These are phyloP conservation scores for Diplodus puntazzo DNA, from an alignment of 2,797 vertebrate species.

Conservation along the genomic window DNA sequence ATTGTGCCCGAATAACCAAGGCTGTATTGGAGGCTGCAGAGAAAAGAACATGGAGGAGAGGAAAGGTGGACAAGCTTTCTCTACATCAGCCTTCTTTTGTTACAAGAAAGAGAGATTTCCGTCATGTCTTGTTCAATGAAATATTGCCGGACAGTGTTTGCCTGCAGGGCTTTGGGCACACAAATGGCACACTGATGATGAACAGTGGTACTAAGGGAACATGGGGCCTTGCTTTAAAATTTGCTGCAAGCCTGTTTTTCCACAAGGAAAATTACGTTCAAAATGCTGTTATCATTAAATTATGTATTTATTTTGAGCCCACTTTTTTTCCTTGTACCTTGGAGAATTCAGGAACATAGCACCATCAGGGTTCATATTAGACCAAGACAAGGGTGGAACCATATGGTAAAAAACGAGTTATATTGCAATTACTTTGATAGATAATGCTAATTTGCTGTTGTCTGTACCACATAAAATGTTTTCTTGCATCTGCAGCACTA, in stretches of 20 bases:
- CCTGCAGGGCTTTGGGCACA: constrained; percentile 41
- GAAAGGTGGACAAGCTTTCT: constrained; percentile 27
- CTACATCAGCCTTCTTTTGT: constrained; percentile 46
- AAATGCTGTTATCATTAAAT: neutral
- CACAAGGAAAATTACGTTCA: constrained; percentile 19
- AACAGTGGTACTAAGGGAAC: constrained; percentile 42
- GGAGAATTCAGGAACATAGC: neutral
- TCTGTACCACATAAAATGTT: no score
- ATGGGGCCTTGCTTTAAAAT: constrained; percentile 1
- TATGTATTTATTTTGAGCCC: neutral
- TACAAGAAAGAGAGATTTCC: constrained; percentile 31
- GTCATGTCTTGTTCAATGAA: constrained; percentile 37
- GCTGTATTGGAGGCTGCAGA: constrained; percentile 21
- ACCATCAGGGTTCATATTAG: neutral
- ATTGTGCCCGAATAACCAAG: constrained; percentile 27
- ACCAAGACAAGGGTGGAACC: neutral
- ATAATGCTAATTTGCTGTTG: no score
- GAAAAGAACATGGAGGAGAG: constrained; percentile 29
- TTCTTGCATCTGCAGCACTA: no score
- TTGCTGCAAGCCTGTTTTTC: constrained; percentile 20
- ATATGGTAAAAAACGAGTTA: no score
- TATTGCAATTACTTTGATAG: no score
- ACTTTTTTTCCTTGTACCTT: neutral
- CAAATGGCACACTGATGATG: constrained; percentile 42
- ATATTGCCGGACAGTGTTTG: constrained; percentile 45